Evolutionary conservation across 2,888 invertebrate genomes (phyloP).

Genomic region (Dryobota labecula): DNA sequence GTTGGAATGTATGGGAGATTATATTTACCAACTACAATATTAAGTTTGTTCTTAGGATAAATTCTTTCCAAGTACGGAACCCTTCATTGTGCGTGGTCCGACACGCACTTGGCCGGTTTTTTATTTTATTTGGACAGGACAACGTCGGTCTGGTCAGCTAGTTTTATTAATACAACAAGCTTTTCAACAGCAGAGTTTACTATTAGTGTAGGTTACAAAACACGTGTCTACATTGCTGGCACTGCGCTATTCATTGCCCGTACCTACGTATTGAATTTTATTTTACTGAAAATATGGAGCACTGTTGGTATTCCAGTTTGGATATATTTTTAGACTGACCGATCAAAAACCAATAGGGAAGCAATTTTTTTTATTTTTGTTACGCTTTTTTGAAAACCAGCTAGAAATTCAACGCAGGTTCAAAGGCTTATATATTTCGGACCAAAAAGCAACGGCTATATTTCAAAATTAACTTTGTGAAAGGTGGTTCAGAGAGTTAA

Average conservation of each 20-base stretch:
- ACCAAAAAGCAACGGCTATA: background rate
- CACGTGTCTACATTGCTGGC: background rate
- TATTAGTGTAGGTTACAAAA: too few relatives aligned
- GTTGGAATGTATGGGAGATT: too few relatives aligned
- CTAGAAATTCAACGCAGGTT: constrained; percentile 1
- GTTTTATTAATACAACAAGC: background rate
- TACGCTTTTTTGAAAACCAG: constrained; percentile 1
- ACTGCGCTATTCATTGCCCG: background rate
- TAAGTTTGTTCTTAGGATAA: too few relatives aligned
- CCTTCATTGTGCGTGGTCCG: too few relatives aligned
- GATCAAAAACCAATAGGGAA: constrained; percentile 14
- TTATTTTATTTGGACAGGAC: too few relatives aligned
- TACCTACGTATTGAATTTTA: constrained; percentile 7
- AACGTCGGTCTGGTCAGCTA: too few relatives aligned
- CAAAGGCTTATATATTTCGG: constrained; percentile 8
- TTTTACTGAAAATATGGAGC: constrained; percentile 19
- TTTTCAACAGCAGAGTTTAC: background rate
- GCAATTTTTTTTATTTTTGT: background rate
- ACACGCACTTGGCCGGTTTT: too few relatives aligned
- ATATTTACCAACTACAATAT: too few relatives aligned
- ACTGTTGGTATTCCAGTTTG: background rate
- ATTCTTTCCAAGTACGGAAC: too few relatives aligned
- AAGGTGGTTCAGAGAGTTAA: background rate
- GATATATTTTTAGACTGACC: constrained; percentile 26
- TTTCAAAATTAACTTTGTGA: background rate